Evolutionary conservation across 2,888 invertebrate genomes (phyloP).

Genomic region (Heteromyza rotundicornis): DNA sequence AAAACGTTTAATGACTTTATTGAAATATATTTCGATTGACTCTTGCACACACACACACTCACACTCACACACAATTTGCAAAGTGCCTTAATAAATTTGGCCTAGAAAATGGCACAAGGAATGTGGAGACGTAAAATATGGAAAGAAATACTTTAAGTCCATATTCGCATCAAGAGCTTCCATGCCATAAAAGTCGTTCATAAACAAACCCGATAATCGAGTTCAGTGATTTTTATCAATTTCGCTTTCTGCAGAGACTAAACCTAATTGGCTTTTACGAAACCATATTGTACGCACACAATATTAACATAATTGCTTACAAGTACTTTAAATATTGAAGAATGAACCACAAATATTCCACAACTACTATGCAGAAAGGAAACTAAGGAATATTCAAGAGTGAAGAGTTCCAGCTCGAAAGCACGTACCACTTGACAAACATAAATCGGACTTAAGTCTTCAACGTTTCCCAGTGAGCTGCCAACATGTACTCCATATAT

Average conservation of each 20-base stretch:
- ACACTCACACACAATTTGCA: too few relatives aligned
- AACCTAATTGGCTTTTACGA: too few relatives aligned
- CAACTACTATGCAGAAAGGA: not conserved
- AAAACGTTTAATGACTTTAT: conserved; percentile 32
- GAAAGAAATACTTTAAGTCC: too few relatives aligned
- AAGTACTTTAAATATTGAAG: not conserved
- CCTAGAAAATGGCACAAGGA: not conserved
- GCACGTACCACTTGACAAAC: conserved; percentile 3
- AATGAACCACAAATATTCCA: not conserved
- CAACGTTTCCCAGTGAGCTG: not conserved
- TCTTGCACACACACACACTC: too few relatives aligned
- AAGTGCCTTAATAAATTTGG: conserved; percentile 1
- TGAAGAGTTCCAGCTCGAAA: not conserved
- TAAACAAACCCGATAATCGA: too few relatives aligned
- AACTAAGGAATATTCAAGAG: too few relatives aligned
- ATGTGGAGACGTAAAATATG: too few relatives aligned
- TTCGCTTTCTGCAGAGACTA: too few relatives aligned
- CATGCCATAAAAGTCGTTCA: too few relatives aligned
- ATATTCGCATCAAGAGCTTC: too few relatives aligned
- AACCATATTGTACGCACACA: not conserved
- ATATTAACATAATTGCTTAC: conserved; percentile 2
- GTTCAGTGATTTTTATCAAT: too few relatives aligned
- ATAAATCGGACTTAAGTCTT: not conserved
- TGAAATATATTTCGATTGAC: not conserved
- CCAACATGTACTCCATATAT: conserved; percentile 43